Base-by-base conservation (phyloP, 1,140 invertebrate species). In the Anoplolepis gracilipes region DNA sequence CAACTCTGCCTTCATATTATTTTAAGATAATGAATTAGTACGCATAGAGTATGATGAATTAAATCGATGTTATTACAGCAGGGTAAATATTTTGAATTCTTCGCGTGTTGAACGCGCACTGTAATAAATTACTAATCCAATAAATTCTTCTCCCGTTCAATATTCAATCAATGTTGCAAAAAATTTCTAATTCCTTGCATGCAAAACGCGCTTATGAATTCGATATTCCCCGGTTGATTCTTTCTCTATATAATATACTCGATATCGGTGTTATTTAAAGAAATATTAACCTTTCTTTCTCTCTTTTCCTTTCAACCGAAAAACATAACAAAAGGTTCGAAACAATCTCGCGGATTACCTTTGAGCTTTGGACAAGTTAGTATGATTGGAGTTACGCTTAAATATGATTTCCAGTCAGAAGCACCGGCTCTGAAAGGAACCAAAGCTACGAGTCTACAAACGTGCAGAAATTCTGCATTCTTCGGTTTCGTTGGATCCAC, bases 391-490 rank as follows among this genome's bases (percentile, higher is more conserved):
- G 19, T n/a, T 28, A 33, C 42, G 22, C 39, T 19, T 53, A 57
- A 69, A 39, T 55, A 28, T 46, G 33, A 69, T 69, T 79, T 39
- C 46, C 46, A n/a, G 22, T 39, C 39, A 6, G 16, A 49, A 7
- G 30, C 28, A 42, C 3, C n/a, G 22, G n/a, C 19, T 28, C 13
- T 7, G 19, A 67, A 67, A 65, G 28, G 28, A 8, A 25, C 30
- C 30, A 39, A 69, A 67, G 22, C 62, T 30, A 42, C 62, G 62
- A 28, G 39, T 78, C 33, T 19, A n/a, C 53, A 81, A 72, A 61
- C 59, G 61, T 19, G 25, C 22, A 25, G 61, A 85, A 53, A 73
- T 85, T 82, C 70, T 70, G 65, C 77, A 75, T 85, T 79, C 76
- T 53, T 59, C 33, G 70, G 46, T 28, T 28, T 53, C 55, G 25